Percentiles rank a stretch among this genome's conserved stretches.
phyloP scores from a whole-genome alignment of 2,888 invertebrate genomes.

The Drosophila hawaiiensis region DNA sequence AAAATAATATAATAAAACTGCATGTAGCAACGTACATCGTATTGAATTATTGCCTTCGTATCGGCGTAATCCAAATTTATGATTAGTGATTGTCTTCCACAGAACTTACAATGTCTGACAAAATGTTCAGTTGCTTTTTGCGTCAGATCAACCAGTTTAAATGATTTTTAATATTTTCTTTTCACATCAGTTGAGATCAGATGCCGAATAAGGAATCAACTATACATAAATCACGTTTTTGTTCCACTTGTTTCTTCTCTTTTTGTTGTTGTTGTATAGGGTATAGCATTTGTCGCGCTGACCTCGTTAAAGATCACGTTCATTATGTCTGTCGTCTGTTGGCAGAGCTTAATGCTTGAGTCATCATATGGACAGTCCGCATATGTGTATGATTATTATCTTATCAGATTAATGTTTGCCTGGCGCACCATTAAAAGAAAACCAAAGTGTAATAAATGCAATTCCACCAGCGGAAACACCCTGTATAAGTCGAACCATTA shows the following conservation, averaged over 20 bases:
- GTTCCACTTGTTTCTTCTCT: not conserved
- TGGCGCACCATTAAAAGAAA: slow-evolving; percentile 20
- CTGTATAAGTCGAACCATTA: slow-evolving; percentile 28
- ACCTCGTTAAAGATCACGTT: slow-evolving; percentile 44
- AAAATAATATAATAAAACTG: slow-evolving; percentile 4
- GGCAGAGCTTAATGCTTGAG: slow-evolving; percentile 31
- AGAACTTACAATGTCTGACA: not conserved
- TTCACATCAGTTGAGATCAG: not conserved
- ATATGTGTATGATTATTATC: slow-evolving; percentile 24
- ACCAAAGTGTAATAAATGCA: slow-evolving; percentile 48
- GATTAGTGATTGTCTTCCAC: slow-evolving; percentile 15
- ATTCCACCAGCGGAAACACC: slow-evolving; percentile 40
- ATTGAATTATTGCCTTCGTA: slow-evolving; percentile 15
- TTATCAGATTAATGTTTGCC: slow-evolving; percentile 42
- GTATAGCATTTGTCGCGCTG: slow-evolving; percentile 20
- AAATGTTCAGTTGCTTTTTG: not conserved
- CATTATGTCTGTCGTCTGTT: slow-evolving; percentile 13
- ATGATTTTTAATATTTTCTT: no score
- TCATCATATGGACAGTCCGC: slow-evolving; percentile 40
- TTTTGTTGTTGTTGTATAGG: slow-evolving; percentile 5
- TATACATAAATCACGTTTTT: slow-evolving; percentile 12
- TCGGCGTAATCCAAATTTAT: slow-evolving; percentile 11
- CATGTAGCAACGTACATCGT: slow-evolving; percentile 2
- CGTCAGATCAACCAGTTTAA: not conserved
- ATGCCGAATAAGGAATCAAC: not conserved